Evolutionary conservation across 2,888 invertebrate genomes (phyloP), one percentile per base, ranked within the genome.

Genomic region (Alcis repandata): DNA sequence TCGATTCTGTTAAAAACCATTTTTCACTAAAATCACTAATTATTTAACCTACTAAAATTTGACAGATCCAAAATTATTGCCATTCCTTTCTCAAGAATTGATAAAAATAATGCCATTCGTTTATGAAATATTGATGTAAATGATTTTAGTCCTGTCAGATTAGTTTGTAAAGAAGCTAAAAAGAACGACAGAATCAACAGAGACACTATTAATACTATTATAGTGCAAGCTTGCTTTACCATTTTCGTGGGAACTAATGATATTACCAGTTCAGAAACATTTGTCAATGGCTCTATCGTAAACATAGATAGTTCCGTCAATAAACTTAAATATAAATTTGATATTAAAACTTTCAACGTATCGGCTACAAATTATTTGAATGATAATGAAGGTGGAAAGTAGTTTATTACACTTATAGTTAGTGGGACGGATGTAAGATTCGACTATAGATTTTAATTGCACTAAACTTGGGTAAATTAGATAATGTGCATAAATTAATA

Each of bases 241-340:
- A 36, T 52, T 54, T 59, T 49, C 60, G 69, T 71, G 72, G 63
- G 72, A 72, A 72, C 62, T 57, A 13, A 33, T 20, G 27, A 57
- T 15, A 59, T 57, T 59, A 68, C 61, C 62, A 49, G 63, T 68
- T 69, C 7, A 45, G 20, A 66, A 33, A 67, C 65, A 67, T 69
- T 70, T 72, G 63, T 71, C 71, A 67, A 71, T 68, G 61, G 52
- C 65, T 68, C 49, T 63, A 70, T 72, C 63, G 61, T 60, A 58
- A 43, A 60, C 56, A 53, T 20, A 66, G 60, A 71, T 66, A 71
- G 62, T 69, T 65, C 41, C 67, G 66, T 71, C 71, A 68, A 65
- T 70, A 69, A 65, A 63, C 57, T 68, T 61, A 65, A 60, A 67
- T 62, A 64, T 65, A 61, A 68, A 68, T 53, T 59, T 61, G 43